phyloP scores from a whole-genome alignment of 1,140 invertebrate species.

The Anoplolepis gracilipes region DNA sequence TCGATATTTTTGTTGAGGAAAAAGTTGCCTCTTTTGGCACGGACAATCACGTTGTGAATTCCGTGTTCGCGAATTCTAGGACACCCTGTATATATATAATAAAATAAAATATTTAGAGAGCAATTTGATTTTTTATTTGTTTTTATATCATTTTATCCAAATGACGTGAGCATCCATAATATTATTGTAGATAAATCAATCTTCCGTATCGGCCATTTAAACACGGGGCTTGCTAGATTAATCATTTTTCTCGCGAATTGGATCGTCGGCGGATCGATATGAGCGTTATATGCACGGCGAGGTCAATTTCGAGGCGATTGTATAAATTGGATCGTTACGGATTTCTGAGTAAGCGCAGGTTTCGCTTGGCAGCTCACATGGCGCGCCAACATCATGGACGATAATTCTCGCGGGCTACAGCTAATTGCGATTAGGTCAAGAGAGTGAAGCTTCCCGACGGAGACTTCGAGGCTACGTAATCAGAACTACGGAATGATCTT shows the following conservation, averaged over 20 bases:
- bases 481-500: constrained; percentile 80
- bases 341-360: background rate
- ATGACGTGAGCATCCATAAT: background rate
- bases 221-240: constrained; percentile 34
- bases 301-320: constrained; percentile 43
- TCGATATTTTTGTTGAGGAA: too few relatives aligned
- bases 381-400: constrained; percentile 11
- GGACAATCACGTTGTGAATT: too few relatives aligned
- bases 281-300: constrained; percentile 30
- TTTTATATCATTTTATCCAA: background rate
- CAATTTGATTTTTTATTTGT: background rate
- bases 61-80: too few relatives aligned
- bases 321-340: constrained; percentile 32
- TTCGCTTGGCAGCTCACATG: constrained; percentile 14
- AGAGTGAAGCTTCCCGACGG: constrained; percentile 66
- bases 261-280: constrained; percentile 30
- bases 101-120: background rate
- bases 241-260: constrained; percentile 62
- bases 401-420: constrained; percentile 74
- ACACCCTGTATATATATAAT: background rate
- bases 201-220: constrained; percentile 42
- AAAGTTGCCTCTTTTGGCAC: too few relatives aligned
- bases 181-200: constrained; percentile 50
- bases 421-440: constrained; percentile 80
- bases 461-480: constrained; percentile 77